phyloP scores from a whole-genome alignment of 2,113 vertebrate genomes.

The Empidonax traillii region DNA sequence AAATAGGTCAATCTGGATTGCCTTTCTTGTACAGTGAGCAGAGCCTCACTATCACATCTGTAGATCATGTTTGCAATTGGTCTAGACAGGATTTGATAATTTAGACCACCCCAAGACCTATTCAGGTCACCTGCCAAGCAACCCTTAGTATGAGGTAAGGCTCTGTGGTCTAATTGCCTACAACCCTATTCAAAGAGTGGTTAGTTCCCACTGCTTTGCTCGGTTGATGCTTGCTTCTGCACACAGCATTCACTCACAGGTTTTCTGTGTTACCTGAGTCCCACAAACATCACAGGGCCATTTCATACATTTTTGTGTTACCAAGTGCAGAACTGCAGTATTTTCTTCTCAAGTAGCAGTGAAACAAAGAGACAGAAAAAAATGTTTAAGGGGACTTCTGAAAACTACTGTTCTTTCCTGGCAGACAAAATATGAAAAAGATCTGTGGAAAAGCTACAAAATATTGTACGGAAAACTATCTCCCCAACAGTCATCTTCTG shows the following conservation, averaged over 20 bases:
- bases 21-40: background rate
- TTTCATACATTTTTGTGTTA: background rate
- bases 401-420: background rate
- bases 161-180: background rate
- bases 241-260: fast-evolving
- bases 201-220: background rate
- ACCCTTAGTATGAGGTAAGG: background rate
- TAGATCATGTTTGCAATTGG: background rate
- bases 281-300: background rate
- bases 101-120: background rate
- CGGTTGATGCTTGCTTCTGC: background rate
- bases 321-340: background rate
- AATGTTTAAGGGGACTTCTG: background rate
- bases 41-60: background rate
- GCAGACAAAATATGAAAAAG: background rate
- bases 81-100: background rate
- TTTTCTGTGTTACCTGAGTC: background rate
- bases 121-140: background rate
- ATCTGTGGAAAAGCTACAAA: background rate
- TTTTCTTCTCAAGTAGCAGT: background rate
- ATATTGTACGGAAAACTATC: background rate
- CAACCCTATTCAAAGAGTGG: background rate
- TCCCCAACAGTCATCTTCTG: background rate
- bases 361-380: background rate
- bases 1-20: background rate